Evolutionary conservation across 2,797 vertebrate genomes (phyloP), one percentile per base, ranked within the genome.

Genomic region (Todus mexicanus): DNA sequence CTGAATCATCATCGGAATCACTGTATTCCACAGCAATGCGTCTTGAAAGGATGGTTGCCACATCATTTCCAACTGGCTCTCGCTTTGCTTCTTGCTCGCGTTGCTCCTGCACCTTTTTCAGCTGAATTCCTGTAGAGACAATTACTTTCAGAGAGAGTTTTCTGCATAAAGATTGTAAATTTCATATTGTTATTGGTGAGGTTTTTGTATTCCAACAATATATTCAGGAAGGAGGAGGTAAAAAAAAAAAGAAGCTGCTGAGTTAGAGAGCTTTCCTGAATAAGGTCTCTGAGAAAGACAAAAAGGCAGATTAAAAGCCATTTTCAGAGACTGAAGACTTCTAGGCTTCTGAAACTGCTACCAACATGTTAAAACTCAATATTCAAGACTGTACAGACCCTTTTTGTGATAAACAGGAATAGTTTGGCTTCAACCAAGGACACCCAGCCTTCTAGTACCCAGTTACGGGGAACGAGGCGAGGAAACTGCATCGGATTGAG

Each of bases 51-150:
- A 99, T 99, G 57, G 99, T 99, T 53, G 99, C 99, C 94, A 99
- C 99, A 1, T 99, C 99, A 1, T 99, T 99, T 27, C 99, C 99
- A 0, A 99, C 99, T 0, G 99, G 99, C 92, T 99, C 99, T 4
- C 98, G 97, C 97, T 98, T 99, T 2, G 99, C 99, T 97, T 99
- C 99, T 95, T 99, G 99, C 91, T 99, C 99, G 48, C 99, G 98
- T 91, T 99, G 99, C 95, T 99, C 99, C 97, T 99, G 99, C 37
- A 99, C 99, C 95, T 99, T 99, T 88, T 99, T 99, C 96, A 99
- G 92, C 97, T 99, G 99, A 85, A 99, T 99, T 93, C 99, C 99
- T 99, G 89, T 33, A 78, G 73, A 84, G 80, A 81, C 12, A 92
- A 40, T 1, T 3, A 59, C 42, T 14, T 23, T 86, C 29, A 92